phyloP scores from a whole-genome alignment of 53 echinoderm and acorn worm species.

The Mesocentrotus franciscanus region DNA sequence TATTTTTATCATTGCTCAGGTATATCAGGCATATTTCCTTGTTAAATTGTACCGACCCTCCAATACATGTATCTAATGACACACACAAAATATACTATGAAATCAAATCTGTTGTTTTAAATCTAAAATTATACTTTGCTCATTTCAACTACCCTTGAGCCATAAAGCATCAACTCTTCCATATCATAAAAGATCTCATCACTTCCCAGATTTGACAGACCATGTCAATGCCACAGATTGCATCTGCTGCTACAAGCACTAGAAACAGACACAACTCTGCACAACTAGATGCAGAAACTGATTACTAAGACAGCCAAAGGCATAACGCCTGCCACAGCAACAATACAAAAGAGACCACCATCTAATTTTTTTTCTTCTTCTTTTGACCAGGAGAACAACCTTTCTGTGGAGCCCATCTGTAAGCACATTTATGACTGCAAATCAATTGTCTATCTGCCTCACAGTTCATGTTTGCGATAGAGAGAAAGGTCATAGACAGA shows the following conservation, averaged over 20 bases:
- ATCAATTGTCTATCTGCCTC: not conserved
- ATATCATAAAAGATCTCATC: not conserved
- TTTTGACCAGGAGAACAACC: not conserved
- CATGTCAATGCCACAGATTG: not conserved
- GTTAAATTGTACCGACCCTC: too few relatives aligned
- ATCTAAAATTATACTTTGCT: not conserved
- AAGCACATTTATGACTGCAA: slow-evolving; percentile 8
- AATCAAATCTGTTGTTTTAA: not conserved
- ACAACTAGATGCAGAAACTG: slow-evolving; percentile 31
- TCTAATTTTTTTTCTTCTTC: not conserved
- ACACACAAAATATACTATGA: not conserved
- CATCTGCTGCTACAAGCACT: not conserved
- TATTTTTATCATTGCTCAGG: too few relatives aligned
- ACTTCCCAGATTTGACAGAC: not conserved
- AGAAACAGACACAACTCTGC: not conserved
- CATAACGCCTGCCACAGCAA: not conserved
- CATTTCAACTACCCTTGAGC: not conserved
- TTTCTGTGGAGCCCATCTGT: not conserved
- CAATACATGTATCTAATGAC: too few relatives aligned
- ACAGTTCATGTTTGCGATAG: not conserved
- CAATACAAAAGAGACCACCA: not conserved
- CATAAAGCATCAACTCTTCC: not conserved
- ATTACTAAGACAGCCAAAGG: not conserved
- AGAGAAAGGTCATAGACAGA: slow-evolving; percentile 44
- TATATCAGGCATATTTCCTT: too few relatives aligned